Base-by-base conservation (phyloP, 2,888 invertebrate genomes). In the Pogonocherus hispidulus region DNA sequence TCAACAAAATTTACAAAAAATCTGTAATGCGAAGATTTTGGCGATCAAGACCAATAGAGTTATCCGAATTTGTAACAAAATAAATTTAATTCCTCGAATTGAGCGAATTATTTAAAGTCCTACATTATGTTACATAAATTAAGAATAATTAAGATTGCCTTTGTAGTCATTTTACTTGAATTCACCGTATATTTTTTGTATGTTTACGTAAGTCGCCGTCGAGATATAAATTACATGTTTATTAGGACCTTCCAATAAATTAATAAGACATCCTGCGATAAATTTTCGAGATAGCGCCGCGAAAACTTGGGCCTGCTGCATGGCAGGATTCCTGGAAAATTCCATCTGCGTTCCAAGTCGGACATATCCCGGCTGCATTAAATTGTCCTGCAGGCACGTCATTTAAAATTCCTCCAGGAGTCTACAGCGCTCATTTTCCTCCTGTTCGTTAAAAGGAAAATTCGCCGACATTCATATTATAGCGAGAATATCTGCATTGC, bases 381-480 rank as follows among this genome's bases (percentile, higher is more conserved):
- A 78, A 77, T 75, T 76, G 77, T 79, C 78, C 76, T 75, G 67
- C 71, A 75, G 74, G 73, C 76, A 76, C 69, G 75, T 76, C 77
- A 76, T 78, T 76, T 74, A 75, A 75, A 80, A 79, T 80, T 80
- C 77, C 74, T 60, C 19, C 59, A 41, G 16, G 20, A 60, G 47
- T 47, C 32, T 49, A 19, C 51, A 14, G 19, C 14, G 62, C 37
- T 62, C 51, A 51, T 37, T 19, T 51, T n/a, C 20, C 22, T 62
- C 47, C 47, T 47, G 47, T 8, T 35, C 27, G 5, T 41, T 20
- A 37, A 35, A 37, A 37, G 20, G 55, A 57, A 46, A 18, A 22
- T 14, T 52, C 32, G n/a, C 14, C n/a, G 41, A 14, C 14, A n/a
- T 41, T 41, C 16, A 41, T 41, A 41, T 41, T 41, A 41, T 14